Evolutionary conservation across 1,140 invertebrate genomes (phyloP), one percentile per base, ranked within the genome.

Genomic region (Tachypleus tridentatus): DNA sequence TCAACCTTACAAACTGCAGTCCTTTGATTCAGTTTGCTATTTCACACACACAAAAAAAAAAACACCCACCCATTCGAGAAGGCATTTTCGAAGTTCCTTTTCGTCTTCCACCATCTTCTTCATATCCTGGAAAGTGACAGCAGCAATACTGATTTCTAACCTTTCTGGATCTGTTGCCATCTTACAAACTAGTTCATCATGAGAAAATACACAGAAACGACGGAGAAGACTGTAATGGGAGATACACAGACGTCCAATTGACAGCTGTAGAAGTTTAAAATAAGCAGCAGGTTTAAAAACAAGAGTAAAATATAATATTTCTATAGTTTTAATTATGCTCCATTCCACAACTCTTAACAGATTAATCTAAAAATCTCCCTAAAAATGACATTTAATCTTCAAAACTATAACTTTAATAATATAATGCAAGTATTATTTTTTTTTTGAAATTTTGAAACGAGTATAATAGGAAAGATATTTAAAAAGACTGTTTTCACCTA

Each of bases 131-230:
- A 93, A 92, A 53, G 92, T 90, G 11, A 88, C 88, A 10, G 90
- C 84, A 51, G 92, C 91, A 61, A 97, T 85, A 51, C 85, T 86
- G 8, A 93, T 83, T 70, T 91, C 88, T n/a, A 98, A 79, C 61
- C 84, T 83, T 62, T 94, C 88, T 5, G 90, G 87, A 70, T 91
- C 85, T 57, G 88, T 75, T 57, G 93, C 93, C 93, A 99, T 97
- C 80, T 96, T 97, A 78, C 95, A 97, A 3, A 98, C 87, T 8
- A 99, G 82, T 77, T 98, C 96, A 76, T 98, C 96, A 76, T 99
- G 96, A 9, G 95, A 97, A 79, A 99, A 99, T 8, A 99, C 96
- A 79, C 94, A 97, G 76, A 91, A 93, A 60, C 96, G 84, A 57
- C 90, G 83, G 62, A 97, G 79, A 70, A 86, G 85, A 0, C 93